Evolutionary conservation across 1,140 invertebrate species (phyloP), one percentile per base, ranked within the genome.

Genomic region (Olivierus martensii): DNA sequence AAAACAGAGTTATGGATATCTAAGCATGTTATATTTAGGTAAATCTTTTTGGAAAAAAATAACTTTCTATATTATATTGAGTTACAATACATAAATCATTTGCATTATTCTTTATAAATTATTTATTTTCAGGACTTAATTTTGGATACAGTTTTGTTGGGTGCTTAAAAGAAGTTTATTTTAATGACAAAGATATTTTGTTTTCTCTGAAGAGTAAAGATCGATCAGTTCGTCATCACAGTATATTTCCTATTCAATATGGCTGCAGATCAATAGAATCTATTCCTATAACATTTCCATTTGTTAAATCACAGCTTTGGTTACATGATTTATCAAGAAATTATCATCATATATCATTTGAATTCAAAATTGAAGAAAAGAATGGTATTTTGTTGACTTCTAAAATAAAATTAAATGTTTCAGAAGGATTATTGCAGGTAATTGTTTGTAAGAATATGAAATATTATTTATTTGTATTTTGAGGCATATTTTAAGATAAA

Each of bases 251-350:
- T 55, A 82, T 86, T 0, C 81, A 88, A 66, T 87, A 85, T 62
- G 79, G 81, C 57, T 86, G 89, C 64, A 77, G 79, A 39, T 80
- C 87, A 66, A 84, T 90, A 9, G 79, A 85, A 62, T 81, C 87
- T 21, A 87, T 92, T 63, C 88, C 89, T 9, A 83, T 93, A 55
- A 91, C 89, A 22, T 91, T 90, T 74, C 87, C 87, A 14, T 90
- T 89, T 66, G 80, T 85, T 37, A 83, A 82, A 39, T 86, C 85
- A 50, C 84, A 88, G 66, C 84, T 90, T 66, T 83, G 82, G 79
- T 84, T 82, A 21, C 78, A 79, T 61, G 77, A 80, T 65, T 76
- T 75, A 51, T 79, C 74, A 36, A 75, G 79, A 58, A 56, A 65
- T 21, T 78, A 77, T 52, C 73, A 92, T 52, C 79, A 79, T 62